Evolutionary conservation across 2,113 vertebrate genomes (phyloP), one percentile per base, ranked within the genome.

Genomic region (Syngnathus typhle): DNA sequence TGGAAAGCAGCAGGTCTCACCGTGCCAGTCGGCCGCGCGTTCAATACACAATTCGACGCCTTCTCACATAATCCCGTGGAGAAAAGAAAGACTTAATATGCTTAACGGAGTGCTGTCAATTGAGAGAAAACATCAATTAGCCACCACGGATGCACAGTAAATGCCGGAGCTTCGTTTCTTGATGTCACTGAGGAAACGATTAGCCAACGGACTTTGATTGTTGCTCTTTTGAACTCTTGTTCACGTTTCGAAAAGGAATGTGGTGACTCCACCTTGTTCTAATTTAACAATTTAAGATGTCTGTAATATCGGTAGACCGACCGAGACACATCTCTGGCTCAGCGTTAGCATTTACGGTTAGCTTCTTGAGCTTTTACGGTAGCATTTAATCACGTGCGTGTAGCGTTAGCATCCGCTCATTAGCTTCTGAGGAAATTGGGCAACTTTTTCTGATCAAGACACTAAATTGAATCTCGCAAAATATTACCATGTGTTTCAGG

Each of bases 51-150:
- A 79, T 83, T 81, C 85, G 12, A 63, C 80, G 86, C 80, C 73
- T 76, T 74, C 19, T 38, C 82, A 79, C 71, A 82, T 84, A 87
- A 88, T 87, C 82, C 83, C 60, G 65, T 74, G 73, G 84, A 85
- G 79, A 83, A 83, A 67, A 32, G 27, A 32, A 81, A 72, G 81
- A 85, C 62, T 69, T 85, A 84, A 87, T 83, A 85, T 85, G 84
- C 87, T 76, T 76, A 84, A 80, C 78, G 37, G 67, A 43, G 78
- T 76, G 63, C 68, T 64, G 71, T 84, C 71, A 79, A 71, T 87
- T 75, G 68, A 58, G 41, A 80, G 77, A 86, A 84, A 83, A 63
- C 27, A 54, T 36, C 85, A 58, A 85, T 87, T 80, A 81, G 67
- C 75, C 69, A 67, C 67, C 67, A 72, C 71, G 54, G 74, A 79